A percentile compares a stretch with the other conserved stretches of the same genome.
These are phyloP conservation scores for Galeruca laticollis DNA, from an alignment of 2,888 invertebrate genomes.

Conservation along the genomic window DNA sequence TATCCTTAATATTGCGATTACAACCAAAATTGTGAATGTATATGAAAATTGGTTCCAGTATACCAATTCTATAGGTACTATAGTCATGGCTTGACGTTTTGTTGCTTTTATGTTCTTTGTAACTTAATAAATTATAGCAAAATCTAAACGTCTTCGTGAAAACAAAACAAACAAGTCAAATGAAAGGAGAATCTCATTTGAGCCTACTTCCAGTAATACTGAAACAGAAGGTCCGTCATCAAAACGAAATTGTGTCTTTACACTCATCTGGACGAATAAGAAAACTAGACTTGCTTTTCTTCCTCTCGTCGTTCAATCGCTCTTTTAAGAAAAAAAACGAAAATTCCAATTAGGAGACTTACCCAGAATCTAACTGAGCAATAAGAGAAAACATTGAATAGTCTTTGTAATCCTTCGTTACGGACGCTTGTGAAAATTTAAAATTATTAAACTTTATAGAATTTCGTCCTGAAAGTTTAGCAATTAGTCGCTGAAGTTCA, in stretches of 20 bases:
- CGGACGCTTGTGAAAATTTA: constrained; percentile 40
- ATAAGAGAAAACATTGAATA: constrained; percentile 46
- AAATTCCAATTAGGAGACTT: constrained; percentile 52
- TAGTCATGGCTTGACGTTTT: background rate
- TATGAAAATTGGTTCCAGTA: background rate
- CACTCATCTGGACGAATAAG: constrained; percentile 30
- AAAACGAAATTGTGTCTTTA: constrained; percentile 39
- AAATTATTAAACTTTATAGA: constrained; percentile 46
- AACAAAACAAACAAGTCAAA: constrained; percentile 18
- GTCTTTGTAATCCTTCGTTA: constrained; percentile 46
- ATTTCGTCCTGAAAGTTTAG: constrained; percentile 39
- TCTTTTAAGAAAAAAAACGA: constrained; percentile 39
- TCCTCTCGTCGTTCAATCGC: constrained; percentile 32
- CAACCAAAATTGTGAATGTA: no score
- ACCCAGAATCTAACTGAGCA: constrained; percentile 46
- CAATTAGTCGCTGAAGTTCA: constrained; percentile 42
- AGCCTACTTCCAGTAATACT: constrained; percentile 34
- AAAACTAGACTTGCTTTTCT: constrained; percentile 33
- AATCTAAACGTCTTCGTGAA: constrained; percentile 19
- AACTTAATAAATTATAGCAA: constrained; percentile 6
- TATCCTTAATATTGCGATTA: background rate
- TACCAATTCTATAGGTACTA: no score
- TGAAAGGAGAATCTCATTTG: constrained; percentile 22
- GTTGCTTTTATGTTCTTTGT: background rate
- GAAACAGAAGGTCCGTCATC: constrained; percentile 34